Evolutionary conservation across 2,113 vertebrate species (phyloP).

Genomic region (Phoenicopterus ruber): DNA sequence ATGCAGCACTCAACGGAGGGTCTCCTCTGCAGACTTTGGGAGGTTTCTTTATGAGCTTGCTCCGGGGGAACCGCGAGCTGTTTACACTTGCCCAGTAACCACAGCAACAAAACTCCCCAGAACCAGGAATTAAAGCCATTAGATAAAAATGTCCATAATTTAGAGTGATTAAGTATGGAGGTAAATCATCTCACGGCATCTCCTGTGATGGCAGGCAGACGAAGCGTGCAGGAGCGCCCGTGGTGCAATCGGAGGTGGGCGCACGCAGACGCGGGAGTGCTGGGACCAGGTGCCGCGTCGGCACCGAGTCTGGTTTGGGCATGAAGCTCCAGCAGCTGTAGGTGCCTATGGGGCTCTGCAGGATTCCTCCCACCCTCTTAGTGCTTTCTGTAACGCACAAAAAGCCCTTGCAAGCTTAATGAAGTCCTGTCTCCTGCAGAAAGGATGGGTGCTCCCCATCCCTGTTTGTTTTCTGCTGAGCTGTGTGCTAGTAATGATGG

Average conservation of each 20-base stretch:
- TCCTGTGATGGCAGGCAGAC: neutral
- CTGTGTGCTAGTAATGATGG: neutral
- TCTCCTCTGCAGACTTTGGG: neutral
- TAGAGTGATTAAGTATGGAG: neutral
- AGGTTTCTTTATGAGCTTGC: conserved; percentile 16
- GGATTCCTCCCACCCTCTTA: neutral
- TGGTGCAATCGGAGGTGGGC: neutral
- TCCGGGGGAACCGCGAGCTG: neutral
- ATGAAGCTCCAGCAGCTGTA: neutral
- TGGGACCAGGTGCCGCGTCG: neutral
- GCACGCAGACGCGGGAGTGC: neutral
- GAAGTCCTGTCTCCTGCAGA: neutral
- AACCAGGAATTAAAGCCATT: conserved; percentile 47
- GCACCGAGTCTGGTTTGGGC: neutral
- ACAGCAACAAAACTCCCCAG: conserved; percentile 47
- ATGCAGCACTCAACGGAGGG: neutral
- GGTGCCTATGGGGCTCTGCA: neutral
- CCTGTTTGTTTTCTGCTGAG: neutral
- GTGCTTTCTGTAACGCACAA: neutral
- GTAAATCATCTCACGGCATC: neutral
- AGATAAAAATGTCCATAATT: conserved; percentile 38
- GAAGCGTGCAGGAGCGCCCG: neutral
- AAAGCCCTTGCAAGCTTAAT: neutral
- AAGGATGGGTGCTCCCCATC: neutral
- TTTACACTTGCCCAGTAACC: conserved; percentile 47